Evolutionary conservation across 1,140 invertebrate genomes (phyloP).

Genomic region (Panonychus citri): DNA sequence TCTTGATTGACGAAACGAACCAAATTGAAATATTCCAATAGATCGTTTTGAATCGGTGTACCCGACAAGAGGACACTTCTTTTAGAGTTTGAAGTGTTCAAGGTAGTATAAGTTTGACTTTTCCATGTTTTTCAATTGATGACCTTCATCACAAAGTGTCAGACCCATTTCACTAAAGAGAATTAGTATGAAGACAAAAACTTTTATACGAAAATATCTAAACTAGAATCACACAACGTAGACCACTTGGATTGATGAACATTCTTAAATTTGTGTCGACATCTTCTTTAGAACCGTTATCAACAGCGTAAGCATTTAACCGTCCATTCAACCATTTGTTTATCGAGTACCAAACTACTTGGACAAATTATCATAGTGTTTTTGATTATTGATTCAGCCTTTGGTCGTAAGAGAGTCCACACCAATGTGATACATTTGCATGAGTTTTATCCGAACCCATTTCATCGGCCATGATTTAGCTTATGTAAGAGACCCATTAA

Average conservation of each 20-base stretch:
- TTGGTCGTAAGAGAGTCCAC: conserved; percentile 69
- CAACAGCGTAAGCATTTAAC: conserved; percentile 63
- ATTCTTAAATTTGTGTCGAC: conserved; percentile 55
- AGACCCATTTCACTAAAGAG: conserved; percentile 82
- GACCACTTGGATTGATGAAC: conserved; percentile 26
- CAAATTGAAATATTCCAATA: conserved; percentile 92
- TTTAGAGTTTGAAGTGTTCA: conserved; percentile 67
- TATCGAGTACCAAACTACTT: conserved; percentile 92
- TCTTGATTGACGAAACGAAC: conserved; percentile 97
- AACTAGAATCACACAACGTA: conserved; percentile 55
- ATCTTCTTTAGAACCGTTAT: conserved; percentile 60
- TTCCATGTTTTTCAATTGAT: conserved; percentile 89
- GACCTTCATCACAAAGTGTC: conserved; percentile 92
- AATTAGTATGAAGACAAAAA: conserved; percentile 70
- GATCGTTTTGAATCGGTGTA: conserved; percentile 98
- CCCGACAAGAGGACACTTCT: conserved; percentile 78
- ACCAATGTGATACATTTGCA: conserved; percentile 89
- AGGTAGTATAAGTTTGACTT: conserved; percentile 91
- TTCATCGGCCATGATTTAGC: conserved; percentile 98
- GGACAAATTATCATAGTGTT: conserved; percentile 90
- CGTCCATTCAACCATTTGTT: conserved; percentile 76
- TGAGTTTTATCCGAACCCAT: conserved; percentile 92
- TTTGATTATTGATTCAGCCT: conserved; percentile 49
- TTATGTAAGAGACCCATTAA: too few species aligned
- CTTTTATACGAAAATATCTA: conserved; percentile 98